phyloP scores from a whole-genome alignment of 2,113 vertebrate genomes.

The Pachycephala philippinensis region DNA sequence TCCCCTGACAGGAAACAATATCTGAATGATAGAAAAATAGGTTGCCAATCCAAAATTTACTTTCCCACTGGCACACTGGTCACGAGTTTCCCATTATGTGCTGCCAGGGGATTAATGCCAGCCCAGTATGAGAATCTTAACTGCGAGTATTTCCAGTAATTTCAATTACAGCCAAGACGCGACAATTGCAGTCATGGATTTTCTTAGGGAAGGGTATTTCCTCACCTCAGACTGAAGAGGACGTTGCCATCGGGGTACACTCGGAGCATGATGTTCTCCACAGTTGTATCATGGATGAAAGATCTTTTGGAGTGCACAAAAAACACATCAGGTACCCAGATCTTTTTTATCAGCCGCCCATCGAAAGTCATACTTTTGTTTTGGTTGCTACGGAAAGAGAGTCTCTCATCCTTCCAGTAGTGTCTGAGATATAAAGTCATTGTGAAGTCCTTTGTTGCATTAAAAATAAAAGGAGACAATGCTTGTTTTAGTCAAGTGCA shows the following conservation, averaged over 20 bases:
- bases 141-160: not conserved
- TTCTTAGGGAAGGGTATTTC: not conserved
- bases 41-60: not conserved
- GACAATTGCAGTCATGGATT: not conserved
- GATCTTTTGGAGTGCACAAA: conserved; percentile 93
- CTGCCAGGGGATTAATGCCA: not conserved
- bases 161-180: not conserved
- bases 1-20: not conserved
- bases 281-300: conserved; percentile 90
- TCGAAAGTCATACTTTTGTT: conserved; percentile 92
- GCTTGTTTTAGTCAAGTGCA: not conserved
- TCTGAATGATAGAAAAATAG: not conserved
- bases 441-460: conserved; percentile 84
- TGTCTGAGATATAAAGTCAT: conserved; percentile 94
- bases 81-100: not conserved
- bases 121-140: not conserved
- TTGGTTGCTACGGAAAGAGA: conserved; percentile 84
- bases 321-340: conserved; percentile 92
- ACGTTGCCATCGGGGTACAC: conserved; percentile 87
- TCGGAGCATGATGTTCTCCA: conserved; percentile 89
- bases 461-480: conserved; percentile 6
- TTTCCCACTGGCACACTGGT: not conserved
- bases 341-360: conserved; percentile 87
- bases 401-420: conserved; percentile 94
- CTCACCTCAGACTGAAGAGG: conserved; percentile 89